Base-by-base conservation (phyloP, 2,113 vertebrate genomes). In the Dunckerocampus dactyliophorus region DNA sequence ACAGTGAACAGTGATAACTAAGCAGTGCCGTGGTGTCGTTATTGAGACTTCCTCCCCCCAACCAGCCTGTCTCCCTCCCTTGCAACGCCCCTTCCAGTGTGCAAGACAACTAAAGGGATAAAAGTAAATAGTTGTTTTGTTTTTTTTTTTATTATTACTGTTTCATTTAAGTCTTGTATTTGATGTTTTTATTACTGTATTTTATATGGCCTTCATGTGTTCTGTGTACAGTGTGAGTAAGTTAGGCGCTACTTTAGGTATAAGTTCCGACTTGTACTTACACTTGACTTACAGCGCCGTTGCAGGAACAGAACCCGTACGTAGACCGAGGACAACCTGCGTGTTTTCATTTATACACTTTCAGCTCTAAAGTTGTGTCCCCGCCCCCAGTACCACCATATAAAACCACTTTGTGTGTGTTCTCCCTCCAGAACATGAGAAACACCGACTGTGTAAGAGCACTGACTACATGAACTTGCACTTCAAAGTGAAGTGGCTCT, bases 401-500 rank as follows among this genome's bases (percentile, higher is more conserved):
- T 43, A 43, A 13, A 43, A 43, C 4, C 52, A 54, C 1, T 15
- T 48, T 12, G 6, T 70, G n/a, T 62, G 3, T 66, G 69, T 65
- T 43, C 16, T 68, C 1, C 37, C 65, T 69, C 31, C 86, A 99
- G 96, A 99, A 63, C 97, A 99, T 4, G 96, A 98, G 83, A 98
- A 96, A 74, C 92, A 95, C 75, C 81, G 91, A 1, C 90, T 95
- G 64, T 99, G 95, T 84, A 97, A 94, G 84, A 98, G 96, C n/a
- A 95, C 97, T 0, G 97, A 99, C 90, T 99, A 99, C 88, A 99
- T 99, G 97, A 99, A 99, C 82, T 89, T 99, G 69, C 97, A 99
- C 85, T 99, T 99, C 87, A 99, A 98, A 83, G 96, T 99, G 75
- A 99, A 99, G 82, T 99, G 97, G 97, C 92, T 99, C 12, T 91